These are phyloP conservation scores for Popillia japonica DNA, from an alignment of 1,140 invertebrate species.

Conservation along the genomic window DNA sequence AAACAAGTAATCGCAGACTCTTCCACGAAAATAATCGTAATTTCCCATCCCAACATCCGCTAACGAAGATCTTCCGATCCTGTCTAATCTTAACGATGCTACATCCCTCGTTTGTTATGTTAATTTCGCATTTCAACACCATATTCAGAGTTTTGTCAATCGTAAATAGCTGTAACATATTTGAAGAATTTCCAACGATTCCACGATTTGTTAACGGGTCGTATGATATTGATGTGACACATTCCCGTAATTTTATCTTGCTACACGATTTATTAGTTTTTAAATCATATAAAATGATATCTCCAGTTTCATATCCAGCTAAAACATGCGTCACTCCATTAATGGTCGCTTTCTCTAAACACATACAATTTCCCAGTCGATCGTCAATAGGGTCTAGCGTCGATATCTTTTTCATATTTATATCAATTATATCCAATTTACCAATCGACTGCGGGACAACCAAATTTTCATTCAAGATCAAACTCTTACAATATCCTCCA, in stretches of 20 bases:
- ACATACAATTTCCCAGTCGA: slow-evolving; percentile 49
- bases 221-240: slow-evolving; percentile 74
- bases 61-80: slow-evolving; percentile 79
- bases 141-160: slow-evolving; percentile 68
- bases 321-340: slow-evolving; percentile 47
- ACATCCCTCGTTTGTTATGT: slow-evolving; percentile 76
- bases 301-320: slow-evolving; percentile 61
- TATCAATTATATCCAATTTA: slow-evolving; percentile 62
- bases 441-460: slow-evolving; percentile 71
- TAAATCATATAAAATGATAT: slow-evolving; percentile 73
- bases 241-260: slow-evolving; percentile 68
- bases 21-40: slow-evolving; percentile 83
- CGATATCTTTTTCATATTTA: slow-evolving; percentile 46
- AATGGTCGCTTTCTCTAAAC: slow-evolving; percentile 49
- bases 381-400: slow-evolving; percentile 46
- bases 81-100: slow-evolving; percentile 72
- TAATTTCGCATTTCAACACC: slow-evolving; percentile 66
- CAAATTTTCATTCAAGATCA: slow-evolving; percentile 67
- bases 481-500: slow-evolving; percentile 72
- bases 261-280: slow-evolving; percentile 67
- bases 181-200: slow-evolving; percentile 69
- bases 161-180: slow-evolving; percentile 67
- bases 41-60: slow-evolving; percentile 79
- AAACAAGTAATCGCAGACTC: slow-evolving; percentile 75
- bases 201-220: slow-evolving; percentile 69